phyloP scores from a whole-genome alignment of 2,113 vertebrate species.

The Eonycteris spelaea region DNA sequence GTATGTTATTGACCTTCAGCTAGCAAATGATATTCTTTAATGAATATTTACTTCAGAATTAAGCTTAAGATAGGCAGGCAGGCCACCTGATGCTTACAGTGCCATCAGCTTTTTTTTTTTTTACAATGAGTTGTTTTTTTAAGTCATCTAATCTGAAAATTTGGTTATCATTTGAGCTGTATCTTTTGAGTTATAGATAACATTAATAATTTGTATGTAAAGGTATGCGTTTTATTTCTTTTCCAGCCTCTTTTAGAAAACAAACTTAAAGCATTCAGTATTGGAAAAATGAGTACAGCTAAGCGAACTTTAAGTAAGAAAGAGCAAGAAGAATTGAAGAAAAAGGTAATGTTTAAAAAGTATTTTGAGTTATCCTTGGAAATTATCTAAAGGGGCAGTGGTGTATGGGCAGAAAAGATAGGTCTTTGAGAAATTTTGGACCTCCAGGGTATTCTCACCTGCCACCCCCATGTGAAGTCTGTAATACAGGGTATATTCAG shows the following conservation, averaged over 20 bases:
- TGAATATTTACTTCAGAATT: not conserved
- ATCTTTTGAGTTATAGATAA: not conserved
- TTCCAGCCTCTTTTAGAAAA: conserved; percentile 93
- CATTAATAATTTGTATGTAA: conserved; percentile 45
- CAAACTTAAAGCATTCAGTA: conserved; percentile 97
- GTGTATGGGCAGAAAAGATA: not conserved
- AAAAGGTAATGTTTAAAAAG: conserved; percentile 87
- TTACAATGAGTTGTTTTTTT: not conserved
- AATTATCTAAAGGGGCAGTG: not conserved
- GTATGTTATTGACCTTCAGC: not conserved
- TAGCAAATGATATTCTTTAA: not conserved
- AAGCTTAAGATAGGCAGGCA: not conserved
- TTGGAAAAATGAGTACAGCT: conserved; percentile 96
- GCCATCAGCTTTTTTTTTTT: not conserved
- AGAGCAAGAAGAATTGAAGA: conserved; percentile 97
- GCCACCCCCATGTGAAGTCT: not conserved
- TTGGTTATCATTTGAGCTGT: not conserved
- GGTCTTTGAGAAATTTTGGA: not conserved
- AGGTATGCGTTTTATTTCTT: conserved; percentile 35
- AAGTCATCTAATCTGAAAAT: not conserved
- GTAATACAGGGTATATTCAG: not conserved
- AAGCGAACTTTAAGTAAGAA: conserved; percentile 98
- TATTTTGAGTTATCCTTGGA: not conserved
- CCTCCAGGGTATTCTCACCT: not conserved
- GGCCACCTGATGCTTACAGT: not conserved